Conservation (phyloP, 2,113 vertebrate species). For the Chauna torquata region DNA sequence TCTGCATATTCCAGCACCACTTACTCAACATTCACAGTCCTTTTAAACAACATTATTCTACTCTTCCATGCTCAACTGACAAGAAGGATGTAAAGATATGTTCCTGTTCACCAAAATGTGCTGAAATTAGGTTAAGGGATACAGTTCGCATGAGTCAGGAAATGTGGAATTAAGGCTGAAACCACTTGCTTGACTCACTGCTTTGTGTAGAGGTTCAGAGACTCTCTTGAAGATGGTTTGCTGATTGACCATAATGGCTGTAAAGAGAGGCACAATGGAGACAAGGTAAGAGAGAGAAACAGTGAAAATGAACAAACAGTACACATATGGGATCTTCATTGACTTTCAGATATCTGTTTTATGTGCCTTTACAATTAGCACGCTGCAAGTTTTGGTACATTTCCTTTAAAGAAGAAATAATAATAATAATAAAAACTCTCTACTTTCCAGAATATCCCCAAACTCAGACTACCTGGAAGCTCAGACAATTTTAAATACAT, state of each 20-base stretch:
- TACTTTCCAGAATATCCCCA: neutral
- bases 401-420: neutral
- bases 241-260: neutral
- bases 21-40: neutral
- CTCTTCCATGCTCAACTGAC: neutral
- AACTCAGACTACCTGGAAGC: neutral
- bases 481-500: neutral
- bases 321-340: neutral
- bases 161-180: neutral
- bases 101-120: neutral
- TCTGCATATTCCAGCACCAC: neutral
- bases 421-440: too few species aligned
- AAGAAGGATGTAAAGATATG: neutral
- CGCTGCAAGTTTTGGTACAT: neutral
- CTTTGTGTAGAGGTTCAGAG: neutral
- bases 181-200: neutral
- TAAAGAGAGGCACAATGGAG: neutral
- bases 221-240: neutral
- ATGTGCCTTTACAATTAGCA: neutral
- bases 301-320: neutral
- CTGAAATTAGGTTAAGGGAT: neutral
- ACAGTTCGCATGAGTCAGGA: neutral
- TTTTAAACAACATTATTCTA: neutral
- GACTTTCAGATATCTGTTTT: neutral
- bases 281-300: neutral